Evolutionary conservation across 1,140 invertebrate species (phyloP).

Genomic region (Caenorhabditis latens): DNA sequence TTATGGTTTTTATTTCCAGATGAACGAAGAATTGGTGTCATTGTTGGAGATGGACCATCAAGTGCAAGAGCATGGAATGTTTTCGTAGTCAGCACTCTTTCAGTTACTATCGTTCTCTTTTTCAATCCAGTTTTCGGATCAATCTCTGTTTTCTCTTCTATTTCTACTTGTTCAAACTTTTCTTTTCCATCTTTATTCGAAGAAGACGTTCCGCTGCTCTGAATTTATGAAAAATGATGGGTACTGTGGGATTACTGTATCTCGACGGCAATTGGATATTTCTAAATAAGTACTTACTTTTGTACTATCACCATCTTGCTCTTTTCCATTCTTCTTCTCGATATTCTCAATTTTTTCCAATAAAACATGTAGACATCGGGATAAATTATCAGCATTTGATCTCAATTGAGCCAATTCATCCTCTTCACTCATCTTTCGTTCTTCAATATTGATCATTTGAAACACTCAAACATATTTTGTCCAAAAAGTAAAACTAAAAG

Average conservation of each 20-base stretch:
- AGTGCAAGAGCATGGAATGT: constrained; percentile 64
- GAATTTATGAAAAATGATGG: neutral
- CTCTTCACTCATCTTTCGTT: constrained; percentile 36
- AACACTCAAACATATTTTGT: neutral
- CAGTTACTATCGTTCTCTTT: constrained; percentile 73
- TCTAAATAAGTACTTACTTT: neutral
- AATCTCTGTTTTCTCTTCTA: constrained; percentile 63
- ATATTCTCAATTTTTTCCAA: constrained; percentile 73
- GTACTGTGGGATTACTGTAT: too few relatives aligned
- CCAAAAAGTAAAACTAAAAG: neutral
- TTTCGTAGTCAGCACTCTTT: constrained; percentile 68
- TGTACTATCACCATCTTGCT: constrained; percentile 45
- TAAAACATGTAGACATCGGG: constrained; percentile 71
- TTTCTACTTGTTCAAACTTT: constrained; percentile 58
- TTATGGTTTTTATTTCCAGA: constrained; percentile 27
- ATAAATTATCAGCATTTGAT: constrained; percentile 71
- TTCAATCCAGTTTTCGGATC: constrained; percentile 72
- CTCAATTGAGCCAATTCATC: constrained; percentile 71
- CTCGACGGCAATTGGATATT: neutral
- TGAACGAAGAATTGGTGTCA: constrained; percentile 28
- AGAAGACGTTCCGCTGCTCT: constrained; percentile 29
- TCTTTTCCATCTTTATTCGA: constrained; percentile 49
- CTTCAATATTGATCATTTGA: neutral
- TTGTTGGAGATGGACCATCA: constrained; percentile 16
- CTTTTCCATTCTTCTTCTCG: constrained; percentile 65